phyloP scores from a whole-genome alignment of 2,113 vertebrate species.

The Pollimyrus isidori region DNA sequence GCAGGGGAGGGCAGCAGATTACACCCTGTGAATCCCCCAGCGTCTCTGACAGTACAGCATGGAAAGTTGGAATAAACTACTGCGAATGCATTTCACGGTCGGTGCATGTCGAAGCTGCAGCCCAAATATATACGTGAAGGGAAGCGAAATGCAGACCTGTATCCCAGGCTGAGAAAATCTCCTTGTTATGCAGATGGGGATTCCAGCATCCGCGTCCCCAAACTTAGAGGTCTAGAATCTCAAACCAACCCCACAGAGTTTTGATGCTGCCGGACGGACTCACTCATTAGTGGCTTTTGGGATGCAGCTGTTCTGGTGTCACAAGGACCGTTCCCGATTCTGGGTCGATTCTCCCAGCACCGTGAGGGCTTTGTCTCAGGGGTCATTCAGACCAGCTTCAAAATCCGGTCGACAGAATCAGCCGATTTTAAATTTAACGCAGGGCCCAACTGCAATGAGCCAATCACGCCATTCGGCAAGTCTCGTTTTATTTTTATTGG shows the following conservation, averaged over 20 bases:
- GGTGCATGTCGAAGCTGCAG: not conserved
- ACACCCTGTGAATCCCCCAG: not conserved
- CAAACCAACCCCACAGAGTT: not conserved
- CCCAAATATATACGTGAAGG: not conserved
- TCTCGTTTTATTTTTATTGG: not conserved
- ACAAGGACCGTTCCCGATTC: not conserved
- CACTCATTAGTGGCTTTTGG: not conserved
- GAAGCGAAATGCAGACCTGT: no score
- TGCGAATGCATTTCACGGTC: not conserved
- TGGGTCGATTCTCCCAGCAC: not conserved
- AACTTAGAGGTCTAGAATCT: not conserved
- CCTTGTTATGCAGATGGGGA: not conserved
- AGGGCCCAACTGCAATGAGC: not conserved
- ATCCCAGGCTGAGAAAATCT: not conserved
- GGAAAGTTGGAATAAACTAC: not conserved
- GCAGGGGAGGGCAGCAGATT: not conserved
- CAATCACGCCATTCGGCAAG: not conserved
- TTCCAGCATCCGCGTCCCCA: not conserved
- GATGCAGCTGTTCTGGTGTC: slow-evolving; percentile 2
- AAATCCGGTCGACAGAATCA: not conserved
- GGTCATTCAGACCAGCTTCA: no score
- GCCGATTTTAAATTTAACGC: not conserved
- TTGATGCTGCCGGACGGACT: not conserved
- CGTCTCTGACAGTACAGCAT: not conserved
- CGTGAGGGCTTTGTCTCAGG: not conserved